Evolutionary conservation across 2,797 vertebrate genomes (phyloP).

Genomic region (Halcyon chelicuti): DNA sequence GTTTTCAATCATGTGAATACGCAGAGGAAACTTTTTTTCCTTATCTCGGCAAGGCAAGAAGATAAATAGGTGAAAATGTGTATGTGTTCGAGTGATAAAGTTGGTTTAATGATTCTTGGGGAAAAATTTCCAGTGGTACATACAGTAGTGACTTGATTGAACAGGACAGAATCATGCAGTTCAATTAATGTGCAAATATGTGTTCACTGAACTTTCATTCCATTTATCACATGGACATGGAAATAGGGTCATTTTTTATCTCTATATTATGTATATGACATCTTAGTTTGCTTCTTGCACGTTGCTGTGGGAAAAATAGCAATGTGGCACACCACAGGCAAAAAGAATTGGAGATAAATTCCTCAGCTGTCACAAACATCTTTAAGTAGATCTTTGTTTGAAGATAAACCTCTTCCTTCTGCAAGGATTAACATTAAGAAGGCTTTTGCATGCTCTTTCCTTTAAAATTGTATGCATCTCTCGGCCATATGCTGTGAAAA

Average conservation of each 20-base stretch:
- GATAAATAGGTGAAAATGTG: conserved; percentile 66
- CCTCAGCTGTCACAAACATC: conserved; percentile 74
- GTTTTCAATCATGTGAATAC: conserved; percentile 47
- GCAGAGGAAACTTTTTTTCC: conserved; percentile 35
- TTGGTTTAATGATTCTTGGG: conserved; percentile 74
- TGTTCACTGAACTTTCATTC: conserved; percentile 76
- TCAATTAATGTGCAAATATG: conserved; percentile 83
- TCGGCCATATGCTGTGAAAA: conserved; percentile 59
- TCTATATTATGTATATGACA: conserved; percentile 81
- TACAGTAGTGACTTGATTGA: conserved; percentile 73
- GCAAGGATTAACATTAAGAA: conserved; percentile 69
- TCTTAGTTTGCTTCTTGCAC: conserved; percentile 76
- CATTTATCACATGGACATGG: conserved; percentile 76
- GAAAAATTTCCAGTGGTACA: conserved; percentile 68
- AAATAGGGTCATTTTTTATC: conserved; percentile 82
- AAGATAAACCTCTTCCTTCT: conserved; percentile 75
- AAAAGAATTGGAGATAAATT: conserved; percentile 79
- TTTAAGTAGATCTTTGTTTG: conserved; percentile 76
- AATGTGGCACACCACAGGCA: conserved; percentile 64
- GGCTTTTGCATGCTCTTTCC: conserved; percentile 39
- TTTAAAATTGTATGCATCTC: conserved; percentile 60
- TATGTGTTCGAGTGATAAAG: conserved; percentile 75
- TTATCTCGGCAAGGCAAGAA: conserved; percentile 60
- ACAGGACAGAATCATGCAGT: conserved; percentile 77
- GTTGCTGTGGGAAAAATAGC: conserved; percentile 74